Evolutionary conservation across 1,140 invertebrate species (phyloP), one percentile per base, ranked within the genome.

Genomic region (Monomorium pharaonis): DNA sequence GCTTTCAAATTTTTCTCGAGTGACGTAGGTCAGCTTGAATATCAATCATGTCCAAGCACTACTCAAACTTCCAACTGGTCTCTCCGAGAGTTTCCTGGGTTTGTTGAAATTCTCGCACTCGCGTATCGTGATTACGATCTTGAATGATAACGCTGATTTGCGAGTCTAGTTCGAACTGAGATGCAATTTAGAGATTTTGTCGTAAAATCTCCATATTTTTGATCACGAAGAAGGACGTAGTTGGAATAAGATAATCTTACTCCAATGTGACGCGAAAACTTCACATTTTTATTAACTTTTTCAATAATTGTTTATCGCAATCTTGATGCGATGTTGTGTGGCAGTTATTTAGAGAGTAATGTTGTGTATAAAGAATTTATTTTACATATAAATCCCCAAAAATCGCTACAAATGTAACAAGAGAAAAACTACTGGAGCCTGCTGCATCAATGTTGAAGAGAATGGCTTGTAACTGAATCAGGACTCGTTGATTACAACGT

Each of bases 101-200:
- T 44, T 6, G 16, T 47, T 21, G 63, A 69, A 42, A 42, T 69
- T 80, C 63, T 69, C 49, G 30, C 27, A 30, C 12, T 44, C 76
- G 44, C 58, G 42, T 77, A 63, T 62, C 54, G 16, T 37, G n/a
- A 78, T 54, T 60, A 60, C 21, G 24, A 60, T 67, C 16, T 51
- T n/a, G 44, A 65, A 37, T 65, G 27, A 51, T 18, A 78, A 14
- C 14, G 30, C 14, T 18, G 62, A 33, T 67, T 49, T 80, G 21
- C 10, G 9, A 69, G 10, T 42, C 16, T 16, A 80, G 21, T 16
- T 49, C n/a, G 14, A 42, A 42, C 14, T 76, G 24, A 18, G 9
- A 69, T 21, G 47, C 21, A 30, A 67, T n/a, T 9, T 67, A 18
- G 9, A 10, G 47, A 67, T 0, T 51, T 49, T 9, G 33, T 47